These are phyloP conservation scores for Orestias chungarensis DNA, from an alignment of 2,797 vertebrate species.

Conservation along the genomic window DNA sequence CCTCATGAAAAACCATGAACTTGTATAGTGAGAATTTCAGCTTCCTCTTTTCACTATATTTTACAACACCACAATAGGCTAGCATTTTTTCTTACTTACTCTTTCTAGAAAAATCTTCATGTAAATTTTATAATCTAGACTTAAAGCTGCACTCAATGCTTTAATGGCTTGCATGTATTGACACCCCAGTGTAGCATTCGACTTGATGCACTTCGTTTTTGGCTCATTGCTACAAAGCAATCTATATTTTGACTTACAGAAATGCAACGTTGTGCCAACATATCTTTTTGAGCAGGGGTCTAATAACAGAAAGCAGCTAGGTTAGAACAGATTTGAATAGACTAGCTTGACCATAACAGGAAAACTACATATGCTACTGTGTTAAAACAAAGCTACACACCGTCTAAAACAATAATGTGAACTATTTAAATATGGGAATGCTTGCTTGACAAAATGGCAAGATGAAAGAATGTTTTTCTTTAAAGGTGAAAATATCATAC, in stretches of 20 bases:
- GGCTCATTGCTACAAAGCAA: not conserved
- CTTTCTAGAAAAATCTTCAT: not conserved
- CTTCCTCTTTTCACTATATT: not conserved
- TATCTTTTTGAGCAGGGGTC: slow-evolving; percentile 25
- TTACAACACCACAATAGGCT: not conserved
- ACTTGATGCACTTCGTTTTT: too few relatives aligned
- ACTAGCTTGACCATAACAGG: too few relatives aligned
- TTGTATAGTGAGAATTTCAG: not conserved
- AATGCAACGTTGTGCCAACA: slow-evolving; percentile 1
- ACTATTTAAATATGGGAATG: not conserved
- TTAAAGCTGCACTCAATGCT: not conserved
- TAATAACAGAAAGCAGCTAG: not conserved
- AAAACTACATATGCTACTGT: too few relatives aligned
- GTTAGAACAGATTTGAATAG: too few relatives aligned
- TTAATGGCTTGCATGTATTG: not conserved
- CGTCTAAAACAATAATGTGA: not conserved
- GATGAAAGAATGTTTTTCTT: not conserved
- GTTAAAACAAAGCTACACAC: not conserved
- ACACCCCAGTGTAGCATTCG: not conserved
- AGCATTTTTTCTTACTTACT: not conserved
- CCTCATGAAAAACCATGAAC: not conserved
- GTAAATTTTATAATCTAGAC: not conserved
- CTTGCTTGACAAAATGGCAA: not conserved
- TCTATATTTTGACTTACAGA: not conserved
- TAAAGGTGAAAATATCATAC: not conserved